These are phyloP conservation scores for Capitella teleta DNA, from an alignment of 1,140 invertebrate genomes.

Conservation along the genomic window DNA sequence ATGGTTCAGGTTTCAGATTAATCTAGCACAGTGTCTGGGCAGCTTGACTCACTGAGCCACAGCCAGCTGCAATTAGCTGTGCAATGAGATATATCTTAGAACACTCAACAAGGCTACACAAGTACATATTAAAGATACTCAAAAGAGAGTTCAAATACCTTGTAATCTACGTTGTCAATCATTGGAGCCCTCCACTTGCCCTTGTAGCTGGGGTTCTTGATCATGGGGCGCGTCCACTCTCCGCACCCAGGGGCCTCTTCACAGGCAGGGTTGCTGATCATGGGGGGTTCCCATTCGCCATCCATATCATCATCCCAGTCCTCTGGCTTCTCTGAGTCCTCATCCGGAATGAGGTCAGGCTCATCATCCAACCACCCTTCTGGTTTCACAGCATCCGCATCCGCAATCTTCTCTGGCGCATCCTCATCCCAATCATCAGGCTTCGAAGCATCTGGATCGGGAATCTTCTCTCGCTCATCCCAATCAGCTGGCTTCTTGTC, in stretches of 20 bases:
- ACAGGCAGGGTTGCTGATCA: conserved; percentile 82
- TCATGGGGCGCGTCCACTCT: conserved; percentile 69
- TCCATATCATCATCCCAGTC: conserved; percentile 98
- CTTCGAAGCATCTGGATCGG: conserved; percentile 73
- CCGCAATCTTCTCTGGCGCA: conserved; percentile 35
- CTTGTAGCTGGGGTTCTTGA: conserved; percentile 76
- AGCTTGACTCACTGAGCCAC: neutral
- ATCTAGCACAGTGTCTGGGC: neutral
- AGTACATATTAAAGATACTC: neutral
- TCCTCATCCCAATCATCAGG: conserved; percentile 70
- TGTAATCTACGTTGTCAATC: conserved; percentile 88
- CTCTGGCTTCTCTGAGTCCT: conserved; percentile 70
- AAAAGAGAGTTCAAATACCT: conserved; percentile 31
- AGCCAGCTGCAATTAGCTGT: neutral
- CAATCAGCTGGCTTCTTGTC: conserved; percentile 86
- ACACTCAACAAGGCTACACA: neutral
- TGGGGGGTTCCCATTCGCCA: conserved; percentile 92
- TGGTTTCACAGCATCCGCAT: conserved; percentile 36
- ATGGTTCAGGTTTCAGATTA: neutral
- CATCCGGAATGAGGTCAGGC: conserved; percentile 74
- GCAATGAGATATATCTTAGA: neutral
- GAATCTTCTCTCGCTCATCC: conserved; percentile 94
- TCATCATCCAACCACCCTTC: conserved; percentile 67
- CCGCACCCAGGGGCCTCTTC: conserved; percentile 78
- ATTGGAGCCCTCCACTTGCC: conserved; percentile 74